Evolutionary conservation across 1,140 invertebrate genomes (phyloP), one percentile per base, ranked within the genome.

Genomic region (Drosophila varians): DNA sequence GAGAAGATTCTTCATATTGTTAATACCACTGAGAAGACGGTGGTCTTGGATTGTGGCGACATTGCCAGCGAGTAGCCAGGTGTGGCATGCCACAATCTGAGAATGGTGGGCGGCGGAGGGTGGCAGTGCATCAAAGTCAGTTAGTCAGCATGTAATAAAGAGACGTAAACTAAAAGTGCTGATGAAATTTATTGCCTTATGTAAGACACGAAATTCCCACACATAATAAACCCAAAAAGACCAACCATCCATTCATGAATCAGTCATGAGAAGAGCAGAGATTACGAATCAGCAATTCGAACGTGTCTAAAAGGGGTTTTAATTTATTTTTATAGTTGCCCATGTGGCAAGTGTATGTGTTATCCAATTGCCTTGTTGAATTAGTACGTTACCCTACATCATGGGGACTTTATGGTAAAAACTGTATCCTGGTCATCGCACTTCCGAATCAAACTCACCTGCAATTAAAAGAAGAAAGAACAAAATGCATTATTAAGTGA

Each of bases 391-490:
- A 66, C 62, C 48, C 58, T n/a, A 19, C 1, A 31, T 18, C 34
- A 28, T 16, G 7, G 7, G 36, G 4, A 7, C 43, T 14, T 42
- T 9, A n/a, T n/a, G n/a, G n/a, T n/a, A n/a, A n/a, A n/a, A n/a
- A n/a, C n/a, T n/a, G 6, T 7, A 45, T 34, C 26, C 18, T 16
- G 1, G 12, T n/a, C 34, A 38, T n/a, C n/a, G n/a, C n/a, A n/a
- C 34, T n/a, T 42, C n/a, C 18, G 46, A 19, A 53, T 38, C 52
- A 31, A 55, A 84, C 79, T 83, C 76, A 83, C 79, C 79, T 84
- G 79, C 51, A 84, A 83, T 43, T 55, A 78, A 56, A 77, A 51
- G 12, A 60, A 60, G 42, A 26, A 25, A 21, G 53, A 62, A 40
- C 55, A 42, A 46, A 78, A 66, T 45, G 46, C 53, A 75, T 64